A percentile compares a stretch with the other conserved stretches of the same genome.
These are phyloP conservation scores for Gnathonemus longibarbis DNA, from an alignment of 2,113 vertebrate species.

Conservation along the genomic window DNA sequence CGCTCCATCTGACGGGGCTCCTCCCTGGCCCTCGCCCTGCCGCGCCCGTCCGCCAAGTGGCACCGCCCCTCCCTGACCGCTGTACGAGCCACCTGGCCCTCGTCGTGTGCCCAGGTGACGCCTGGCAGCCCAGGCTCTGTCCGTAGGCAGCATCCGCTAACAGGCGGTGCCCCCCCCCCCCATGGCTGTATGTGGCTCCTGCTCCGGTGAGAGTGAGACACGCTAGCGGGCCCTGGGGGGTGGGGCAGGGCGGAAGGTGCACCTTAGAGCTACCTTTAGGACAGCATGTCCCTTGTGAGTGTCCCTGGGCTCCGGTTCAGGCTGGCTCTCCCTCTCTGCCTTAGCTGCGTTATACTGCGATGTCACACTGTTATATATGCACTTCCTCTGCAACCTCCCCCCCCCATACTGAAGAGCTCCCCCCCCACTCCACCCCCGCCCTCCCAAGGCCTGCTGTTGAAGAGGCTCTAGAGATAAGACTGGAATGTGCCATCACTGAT, in stretches of 20 bases:
- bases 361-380: not conserved
- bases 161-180: not conserved
- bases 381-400: not conserved
- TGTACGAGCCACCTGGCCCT: not conserved
- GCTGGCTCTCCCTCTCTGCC: not conserved
- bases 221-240: not conserved
- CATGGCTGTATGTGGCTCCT: not conserved
- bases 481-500: constrained; percentile 14
- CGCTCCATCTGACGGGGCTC: not conserved
- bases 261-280: not conserved
- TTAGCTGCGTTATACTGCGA: not conserved
- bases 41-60: not conserved
- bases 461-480: constrained; percentile 15
- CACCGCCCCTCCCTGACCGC: not conserved
- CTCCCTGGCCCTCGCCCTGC: not conserved
- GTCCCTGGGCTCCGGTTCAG: not conserved
- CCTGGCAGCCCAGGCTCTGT: not conserved
- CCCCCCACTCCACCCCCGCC: too few species aligned
- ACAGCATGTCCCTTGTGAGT: not conserved
- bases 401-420: too few species aligned
- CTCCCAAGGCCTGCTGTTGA: too few species aligned
- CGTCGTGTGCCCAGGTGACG: not conserved
- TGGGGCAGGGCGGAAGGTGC: not conserved
- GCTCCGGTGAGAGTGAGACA: not conserved
- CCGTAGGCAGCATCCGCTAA: not conserved